Conservation (phyloP, 2,888 invertebrate genomes). For the Nomada fabriciana region DNA sequence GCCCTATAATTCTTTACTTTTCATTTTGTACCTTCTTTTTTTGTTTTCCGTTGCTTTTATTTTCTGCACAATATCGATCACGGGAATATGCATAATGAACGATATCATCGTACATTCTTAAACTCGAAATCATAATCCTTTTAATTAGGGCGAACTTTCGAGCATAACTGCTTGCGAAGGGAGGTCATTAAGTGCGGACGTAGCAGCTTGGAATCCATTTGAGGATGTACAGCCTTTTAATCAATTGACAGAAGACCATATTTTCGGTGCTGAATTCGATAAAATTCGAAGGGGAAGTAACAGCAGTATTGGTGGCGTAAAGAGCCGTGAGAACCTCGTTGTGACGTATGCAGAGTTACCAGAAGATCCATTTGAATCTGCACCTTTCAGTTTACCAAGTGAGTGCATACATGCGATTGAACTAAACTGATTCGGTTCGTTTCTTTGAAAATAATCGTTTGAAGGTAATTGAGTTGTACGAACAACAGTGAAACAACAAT, state of each 20-base stretch:
- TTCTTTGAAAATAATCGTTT: neutral
- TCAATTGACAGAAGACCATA: slow-evolving; percentile 91
- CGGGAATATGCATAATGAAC: neutral
- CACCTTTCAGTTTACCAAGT: slow-evolving; percentile 92
- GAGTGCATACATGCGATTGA: slow-evolving; percentile 83
- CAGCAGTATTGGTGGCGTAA: slow-evolving; percentile 90
- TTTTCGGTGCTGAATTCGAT: slow-evolving; percentile 94
- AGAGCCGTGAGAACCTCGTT: slow-evolving; percentile 89
- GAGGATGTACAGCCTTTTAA: slow-evolving; percentile 90
- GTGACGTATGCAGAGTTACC: slow-evolving; percentile 87
- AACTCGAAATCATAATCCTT: slow-evolving; percentile 4
- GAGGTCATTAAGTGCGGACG: slow-evolving; percentile 86
- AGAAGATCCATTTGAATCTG: slow-evolving; percentile 92
- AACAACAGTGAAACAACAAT: too few relatives aligned
- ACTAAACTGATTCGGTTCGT: neutral
- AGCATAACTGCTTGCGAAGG: slow-evolving; percentile 80
- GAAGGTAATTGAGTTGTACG: too few relatives aligned
- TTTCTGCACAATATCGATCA: slow-evolving; percentile 72
- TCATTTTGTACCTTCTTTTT: neutral
- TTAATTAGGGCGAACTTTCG: slow-evolving; percentile 83
- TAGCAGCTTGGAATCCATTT: slow-evolving; percentile 93
- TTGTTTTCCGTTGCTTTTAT: slow-evolving; percentile 41
- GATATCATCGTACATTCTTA: neutral
- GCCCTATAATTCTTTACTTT: neutral
- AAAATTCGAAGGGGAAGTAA: slow-evolving; percentile 92